Percentiles rank a stretch among this genome's conserved stretches.
phyloP scores from a whole-genome alignment of 2,888 invertebrate species.

The Lepidocyrtinus sp. region DNA sequence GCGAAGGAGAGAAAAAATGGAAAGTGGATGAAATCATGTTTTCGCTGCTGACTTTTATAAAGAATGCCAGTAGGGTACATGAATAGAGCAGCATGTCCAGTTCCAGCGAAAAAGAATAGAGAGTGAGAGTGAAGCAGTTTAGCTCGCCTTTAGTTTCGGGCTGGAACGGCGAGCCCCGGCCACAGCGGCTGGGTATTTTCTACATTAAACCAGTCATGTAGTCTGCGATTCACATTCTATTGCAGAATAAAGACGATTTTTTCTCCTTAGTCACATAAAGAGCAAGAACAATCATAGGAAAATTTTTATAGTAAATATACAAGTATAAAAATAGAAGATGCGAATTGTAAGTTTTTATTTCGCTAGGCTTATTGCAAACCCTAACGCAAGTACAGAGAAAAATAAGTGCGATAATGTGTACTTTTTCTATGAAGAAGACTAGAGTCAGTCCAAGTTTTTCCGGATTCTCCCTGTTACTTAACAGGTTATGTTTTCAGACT shows the following conservation, averaged over 20 bases:
- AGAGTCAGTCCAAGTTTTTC: too few species aligned
- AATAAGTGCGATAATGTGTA: neutral
- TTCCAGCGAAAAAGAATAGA: neutral
- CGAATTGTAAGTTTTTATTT: neutral
- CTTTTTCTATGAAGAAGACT: neutral
- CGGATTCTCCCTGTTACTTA: neutral
- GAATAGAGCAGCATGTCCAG: neutral
- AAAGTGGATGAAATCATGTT: neutral
- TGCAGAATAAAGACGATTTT: neutral
- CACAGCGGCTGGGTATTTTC: neutral
- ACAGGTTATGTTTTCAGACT: neutral
- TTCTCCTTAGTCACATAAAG: neutral
- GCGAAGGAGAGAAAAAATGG: neutral
- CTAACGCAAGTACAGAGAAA: slow-evolving; percentile 5
- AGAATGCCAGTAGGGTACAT: neutral
- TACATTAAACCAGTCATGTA: neutral
- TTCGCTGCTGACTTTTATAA: neutral
- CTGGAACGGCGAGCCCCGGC: slow-evolving; percentile 55
- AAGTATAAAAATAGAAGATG: neutral
- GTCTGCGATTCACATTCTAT: neutral
- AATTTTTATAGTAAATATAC: neutral
- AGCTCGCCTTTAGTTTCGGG: slow-evolving; percentile 43
- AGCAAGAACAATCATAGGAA: slow-evolving; percentile 35
- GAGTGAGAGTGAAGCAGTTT: neutral
- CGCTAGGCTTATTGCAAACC: too few species aligned